Conservation (phyloP, 2,113 vertebrate genomes). For the Nothoprocta perdicaria region DNA sequence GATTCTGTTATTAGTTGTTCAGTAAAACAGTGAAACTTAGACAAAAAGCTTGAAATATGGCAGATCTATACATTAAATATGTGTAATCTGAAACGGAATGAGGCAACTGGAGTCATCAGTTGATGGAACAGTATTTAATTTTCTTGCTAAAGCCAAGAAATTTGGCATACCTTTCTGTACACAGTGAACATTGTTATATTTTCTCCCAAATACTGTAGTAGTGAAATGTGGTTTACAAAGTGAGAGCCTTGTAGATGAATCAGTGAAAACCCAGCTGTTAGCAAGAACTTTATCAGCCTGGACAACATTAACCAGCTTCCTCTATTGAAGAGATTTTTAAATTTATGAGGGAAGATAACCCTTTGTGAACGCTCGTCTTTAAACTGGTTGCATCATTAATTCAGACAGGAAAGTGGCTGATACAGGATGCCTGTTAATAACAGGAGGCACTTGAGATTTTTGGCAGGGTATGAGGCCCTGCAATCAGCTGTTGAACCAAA, state of each 20-base stretch:
- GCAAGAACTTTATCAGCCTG: not conserved
- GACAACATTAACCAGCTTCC: not conserved
- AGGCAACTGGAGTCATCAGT: not conserved
- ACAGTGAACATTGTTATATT: not conserved
- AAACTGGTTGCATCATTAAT: not conserved
- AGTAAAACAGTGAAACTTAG: not conserved
- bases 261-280: not conserved
- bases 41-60: not conserved
- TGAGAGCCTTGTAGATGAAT: accelerated
- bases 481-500: not conserved
- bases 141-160: not conserved
- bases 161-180: not conserved
- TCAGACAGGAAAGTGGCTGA: not conserved
- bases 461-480: not conserved
- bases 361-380: not conserved
- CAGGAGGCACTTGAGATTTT: not conserved
- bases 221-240: accelerated
- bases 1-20: not conserved
- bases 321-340: not conserved
- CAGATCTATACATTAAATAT: not conserved
- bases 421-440: not conserved
- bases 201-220: not conserved
- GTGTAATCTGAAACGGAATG: not conserved
- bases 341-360: not conserved
- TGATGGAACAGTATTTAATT: not conserved